phyloP scores from a whole-genome alignment of 2,888 invertebrate species.

The Chrysolina haemoptera region DNA sequence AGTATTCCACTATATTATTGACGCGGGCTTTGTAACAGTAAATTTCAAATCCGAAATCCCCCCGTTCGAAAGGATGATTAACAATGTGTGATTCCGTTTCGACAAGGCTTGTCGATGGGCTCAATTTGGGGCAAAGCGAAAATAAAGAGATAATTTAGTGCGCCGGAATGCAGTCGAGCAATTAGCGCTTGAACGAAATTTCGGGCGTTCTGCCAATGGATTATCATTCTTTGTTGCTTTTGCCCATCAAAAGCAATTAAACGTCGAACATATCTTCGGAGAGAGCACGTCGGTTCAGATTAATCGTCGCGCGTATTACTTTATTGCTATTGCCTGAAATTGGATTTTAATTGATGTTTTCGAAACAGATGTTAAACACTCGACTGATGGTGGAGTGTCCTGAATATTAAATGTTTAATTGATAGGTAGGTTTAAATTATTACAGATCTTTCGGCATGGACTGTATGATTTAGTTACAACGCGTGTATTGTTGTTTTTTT shows the following conservation, averaged over 20 bases:
- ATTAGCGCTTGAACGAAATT: constrained; percentile 23
- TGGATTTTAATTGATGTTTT: constrained; percentile 44
- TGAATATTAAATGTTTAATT: constrained; percentile 2
- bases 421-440: background rate
- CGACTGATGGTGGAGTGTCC: background rate
- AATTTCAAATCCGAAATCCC: background rate
- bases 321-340: constrained; percentile 39
- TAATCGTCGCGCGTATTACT: constrained; percentile 39
- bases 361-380: constrained; percentile 38
- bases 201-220: constrained; percentile 38
- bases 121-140: background rate
- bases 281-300: constrained; percentile 33
- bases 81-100: background rate
- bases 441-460: no score
- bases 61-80: background rate
- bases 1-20: no score
- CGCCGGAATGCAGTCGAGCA: constrained; percentile 11
- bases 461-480: no score
- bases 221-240: constrained; percentile 39
- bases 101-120: background rate
- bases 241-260: constrained; percentile 48
- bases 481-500: no score
- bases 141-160: constrained; percentile 21
- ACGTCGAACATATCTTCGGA: constrained; percentile 39
- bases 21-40: background rate